Evolutionary conservation across 53 echinoderm and acorn worm species (phyloP), one percentile per base, ranked within the genome.

Genomic region (Holothuria leucospilota): DNA sequence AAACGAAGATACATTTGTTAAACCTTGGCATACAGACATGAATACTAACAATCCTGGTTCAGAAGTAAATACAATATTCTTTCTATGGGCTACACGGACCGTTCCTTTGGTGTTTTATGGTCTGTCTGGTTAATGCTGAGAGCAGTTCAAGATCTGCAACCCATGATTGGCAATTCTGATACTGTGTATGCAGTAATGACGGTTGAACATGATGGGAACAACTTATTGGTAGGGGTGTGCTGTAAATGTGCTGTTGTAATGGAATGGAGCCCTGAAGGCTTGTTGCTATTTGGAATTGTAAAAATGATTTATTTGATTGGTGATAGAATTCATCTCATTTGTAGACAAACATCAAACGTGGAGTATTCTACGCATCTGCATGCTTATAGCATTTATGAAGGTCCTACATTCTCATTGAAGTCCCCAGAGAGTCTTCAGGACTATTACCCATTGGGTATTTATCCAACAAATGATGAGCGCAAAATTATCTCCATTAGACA

Each of bases 1-100:
- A 88, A 88, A 62, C 67, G 82, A 69, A 21, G 27, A 24, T 82
- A 88, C 51, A 59, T 88, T 20, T 88, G 88, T 42, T 82, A 82
- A 78, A 88, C 88, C 53, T 62, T 88, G 5, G 88, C 88, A 15
- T 68, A 67, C 3, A 81, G 88, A 39, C 88, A 88, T 88, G 82
- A 82, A 26, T 88, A 88, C 30, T 69, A 58, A 13, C 88, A 88
- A 59, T 64, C 88, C 0, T 88, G 88, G 88, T 29, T 82, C 23
- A 51, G 71, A 34, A 34, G 28, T 11, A 81, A 82, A 15, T 12
- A 29, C 14, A 53, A 29, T 25, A 39, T 69, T 52, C 40, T 82
- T 29, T 51, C 59, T n/a, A 51, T 21, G 4, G 80, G 79, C 14
- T 20, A 10, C 21, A 52, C 56, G 53, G 82, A 88, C n/a, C 82